Evolutionary conservation across 2,797 vertebrate genomes (phyloP).

Genomic region (Coregonus ussuriensis): DNA sequence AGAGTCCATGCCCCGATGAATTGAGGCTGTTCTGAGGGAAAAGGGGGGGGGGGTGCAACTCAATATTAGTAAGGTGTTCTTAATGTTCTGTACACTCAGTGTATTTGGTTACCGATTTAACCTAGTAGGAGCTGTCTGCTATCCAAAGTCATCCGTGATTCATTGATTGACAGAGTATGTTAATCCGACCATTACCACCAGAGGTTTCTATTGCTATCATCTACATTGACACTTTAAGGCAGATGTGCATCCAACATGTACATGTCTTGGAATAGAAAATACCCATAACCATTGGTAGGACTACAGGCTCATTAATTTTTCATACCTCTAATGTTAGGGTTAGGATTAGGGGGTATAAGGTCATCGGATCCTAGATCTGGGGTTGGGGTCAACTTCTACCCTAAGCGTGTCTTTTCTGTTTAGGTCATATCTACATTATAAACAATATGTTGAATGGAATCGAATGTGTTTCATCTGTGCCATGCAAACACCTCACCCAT

Average conservation of each 20-base stretch:
- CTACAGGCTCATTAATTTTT: neutral
- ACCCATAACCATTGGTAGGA: neutral
- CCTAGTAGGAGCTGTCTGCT: neutral
- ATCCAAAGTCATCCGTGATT: neutral
- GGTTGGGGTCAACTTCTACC: neutral
- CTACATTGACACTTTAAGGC: neutral
- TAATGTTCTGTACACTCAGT: too few relatives aligned
- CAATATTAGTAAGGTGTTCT: too few relatives aligned
- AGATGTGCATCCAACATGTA: too few relatives aligned
- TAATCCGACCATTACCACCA: neutral
- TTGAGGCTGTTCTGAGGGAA: too few relatives aligned
- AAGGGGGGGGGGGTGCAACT: too few relatives aligned
- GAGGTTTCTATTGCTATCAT: neutral
- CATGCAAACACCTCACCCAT: constrained; percentile 28
- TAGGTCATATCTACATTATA: constrained; percentile 42
- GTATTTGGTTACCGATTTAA: neutral
- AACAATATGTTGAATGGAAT: constrained; percentile 21
- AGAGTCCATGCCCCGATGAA: too few relatives aligned
- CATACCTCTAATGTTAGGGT: neutral
- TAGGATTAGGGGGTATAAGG: neutral
- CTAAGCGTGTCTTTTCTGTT: constrained; percentile 23
- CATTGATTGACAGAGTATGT: neutral
- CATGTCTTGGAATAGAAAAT: neutral
- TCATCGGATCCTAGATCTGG: neutral
- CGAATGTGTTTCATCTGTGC: constrained; percentile 23